Base-by-base conservation (phyloP, 2,888 invertebrate genomes). In the Ceramica pisi region DNA sequence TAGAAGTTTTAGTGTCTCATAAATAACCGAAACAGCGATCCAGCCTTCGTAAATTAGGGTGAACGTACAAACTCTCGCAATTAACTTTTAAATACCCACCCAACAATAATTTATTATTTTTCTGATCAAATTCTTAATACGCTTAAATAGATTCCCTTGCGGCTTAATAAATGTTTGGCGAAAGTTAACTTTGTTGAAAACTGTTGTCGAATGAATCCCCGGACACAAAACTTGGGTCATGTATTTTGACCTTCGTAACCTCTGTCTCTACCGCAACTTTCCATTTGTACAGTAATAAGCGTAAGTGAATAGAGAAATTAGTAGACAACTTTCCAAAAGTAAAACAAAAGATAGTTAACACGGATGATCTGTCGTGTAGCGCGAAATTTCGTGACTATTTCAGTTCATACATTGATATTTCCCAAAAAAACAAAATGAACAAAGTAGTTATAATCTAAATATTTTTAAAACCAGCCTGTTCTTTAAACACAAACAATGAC, bases 1-100 rank as follows among this genome's bases (percentile, higher is more conserved):
- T 55, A 55, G 19, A 60, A 65, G 65, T 67, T 76, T 71, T 72
- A 68, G 71, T 71, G 55, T 55, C 66, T 64, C 68, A 80, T 84
- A 80, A 84, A 82, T 84, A 82, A 77, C 73, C 60, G 38, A 67
- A 21, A 59, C 69, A 75, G 71, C 53, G 16, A 72, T 71, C 60
- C 46, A 67, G 68, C 41, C 68, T 73, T 60, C 73, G 55, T 77
- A 77, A 81, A 81, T 81, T 71, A 69, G 61, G 71, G 53, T 64
- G 70, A 62, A 68, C 57, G 70, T 60, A 68, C 55, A 31, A 76
- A 78, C 60, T 62, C 46, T 19, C 35, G 55, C 72, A 80, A 80
- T 82, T 75, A 74, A 72, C 66, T 80, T 72, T 75, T 75, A 69
- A 60, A 69, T 56, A 67, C 23, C 46, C 31, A 62, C 8, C 16